Evolutionary conservation across 2,888 invertebrate genomes (phyloP).

Genomic region (Thera obeliscata): DNA sequence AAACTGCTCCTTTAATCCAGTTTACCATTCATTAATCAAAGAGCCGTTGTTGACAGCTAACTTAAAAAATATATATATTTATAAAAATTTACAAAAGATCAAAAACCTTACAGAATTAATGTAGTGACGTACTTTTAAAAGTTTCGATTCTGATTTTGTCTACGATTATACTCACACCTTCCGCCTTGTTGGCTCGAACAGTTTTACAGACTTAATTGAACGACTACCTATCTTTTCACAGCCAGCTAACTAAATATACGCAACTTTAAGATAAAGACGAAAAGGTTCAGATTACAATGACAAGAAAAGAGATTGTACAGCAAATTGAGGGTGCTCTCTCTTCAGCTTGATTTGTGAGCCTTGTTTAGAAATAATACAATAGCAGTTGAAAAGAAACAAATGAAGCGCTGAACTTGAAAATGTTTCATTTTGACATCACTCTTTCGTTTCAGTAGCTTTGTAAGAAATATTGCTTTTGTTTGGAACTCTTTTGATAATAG

Average conservation of each 20-base stretch:
- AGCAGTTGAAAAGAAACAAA: constrained; percentile 9
- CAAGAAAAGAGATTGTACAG: background rate
- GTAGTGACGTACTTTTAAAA: constrained; percentile 18
- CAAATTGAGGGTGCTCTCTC: constrained; percentile 21
- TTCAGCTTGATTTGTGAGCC: constrained; percentile 25
- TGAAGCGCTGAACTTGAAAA: constrained; percentile 18
- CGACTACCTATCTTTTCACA: constrained; percentile 9
- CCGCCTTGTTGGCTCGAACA: constrained; percentile 24
- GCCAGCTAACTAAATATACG: background rate
- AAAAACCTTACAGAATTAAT: constrained; percentile 20
- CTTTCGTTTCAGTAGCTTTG: constrained; percentile 8
- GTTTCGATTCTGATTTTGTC: constrained; percentile 17
- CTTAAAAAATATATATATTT: no score
- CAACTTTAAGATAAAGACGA: background rate
- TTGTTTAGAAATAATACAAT: constrained; percentile 17
- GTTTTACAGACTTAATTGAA: constrained; percentile 30
- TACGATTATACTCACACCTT: constrained; percentile 24
- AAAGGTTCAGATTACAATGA: constrained; percentile 14
- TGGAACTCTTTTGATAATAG: background rate
- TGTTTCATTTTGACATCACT: constrained; percentile 17
- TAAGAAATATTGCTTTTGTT: background rate
- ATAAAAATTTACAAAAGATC: constrained; percentile 14
- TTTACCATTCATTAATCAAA: constrained; percentile 17
- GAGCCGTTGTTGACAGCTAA: background rate
- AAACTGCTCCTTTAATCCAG: constrained; percentile 5